Base-by-base conservation (phyloP, 2,797 vertebrate genomes). In the Helostoma temminkii region DNA sequence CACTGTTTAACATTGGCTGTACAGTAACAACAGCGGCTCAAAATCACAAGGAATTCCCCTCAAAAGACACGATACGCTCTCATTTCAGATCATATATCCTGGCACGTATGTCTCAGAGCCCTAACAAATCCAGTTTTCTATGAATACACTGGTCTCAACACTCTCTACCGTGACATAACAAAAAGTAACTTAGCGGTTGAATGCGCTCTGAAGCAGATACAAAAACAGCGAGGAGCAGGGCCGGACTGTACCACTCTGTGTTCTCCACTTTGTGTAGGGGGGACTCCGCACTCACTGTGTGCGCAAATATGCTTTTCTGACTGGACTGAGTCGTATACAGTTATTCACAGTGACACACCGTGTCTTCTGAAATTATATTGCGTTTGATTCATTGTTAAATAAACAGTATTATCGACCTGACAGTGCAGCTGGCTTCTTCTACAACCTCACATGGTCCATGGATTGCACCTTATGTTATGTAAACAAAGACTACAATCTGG, bases 401-500 rank as follows among this genome's bases (percentile, higher is more conserved):
- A 24, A n/a, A 2, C 0, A 22, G 19, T 30, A 2, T 16, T 7
- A 1, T 25, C 0, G 3, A 62, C 10, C 0, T 42, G 0, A 2
- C 2, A 32, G 0, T 11, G 0, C 4, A 25, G 1, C 2, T 16
- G 12, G 43, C 53, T 59, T 50, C 15, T 22, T 14, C 0, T 1
- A 21, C 19, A 55, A 42, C 81, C 84, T 66, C 46, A 2, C 30
- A 45, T 46, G 45, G 34, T 67, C 19, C 28, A 50, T 81, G 77
- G 71, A 11, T 78, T 50, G 80, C 61, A 62, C 87, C 90, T 80
- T 83, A 82, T 96, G 95, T 98, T 98, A 97, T 98, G 97, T 99
- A 98, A 98, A 99, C 97, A 99, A 95, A 96, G 95, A 96, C 94
- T 95, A 96, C 93, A 93, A 94, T 84, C 91, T 92, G 91, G 83